Percentiles rank a stretch among this genome's conserved stretches.
Evolutionary conservation across 1,140 invertebrate species (phyloP).

Genomic region (Ceratitis capitata): DNA sequence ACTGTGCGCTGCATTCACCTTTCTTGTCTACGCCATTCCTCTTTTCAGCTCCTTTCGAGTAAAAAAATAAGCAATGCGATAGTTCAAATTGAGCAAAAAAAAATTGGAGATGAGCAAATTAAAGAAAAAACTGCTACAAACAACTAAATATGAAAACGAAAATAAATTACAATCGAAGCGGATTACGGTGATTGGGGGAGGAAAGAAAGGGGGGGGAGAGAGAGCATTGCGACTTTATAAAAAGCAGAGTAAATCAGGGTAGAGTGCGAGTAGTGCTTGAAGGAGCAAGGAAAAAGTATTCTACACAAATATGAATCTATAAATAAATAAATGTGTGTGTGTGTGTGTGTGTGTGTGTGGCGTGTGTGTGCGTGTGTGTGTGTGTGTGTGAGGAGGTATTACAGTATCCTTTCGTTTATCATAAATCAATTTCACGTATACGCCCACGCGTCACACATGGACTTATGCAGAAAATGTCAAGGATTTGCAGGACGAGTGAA

Average conservation of each 20-base stretch:
- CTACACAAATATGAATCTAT: background rate
- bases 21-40: too few relatives aligned
- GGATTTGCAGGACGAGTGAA: slow-evolving; percentile 13
- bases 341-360: background rate
- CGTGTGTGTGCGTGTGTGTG: background rate
- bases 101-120: too few relatives aligned
- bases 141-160: too few relatives aligned
- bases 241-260: background rate
- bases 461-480: background rate
- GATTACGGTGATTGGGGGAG: background rate
- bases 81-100: too few relatives aligned
- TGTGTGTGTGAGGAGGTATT: background rate
- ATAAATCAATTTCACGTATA: slow-evolving; percentile 36
- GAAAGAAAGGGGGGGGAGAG: background rate
- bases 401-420: slow-evolving; percentile 32
- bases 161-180: background rate
- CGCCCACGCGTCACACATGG: slow-evolving; percentile 23
- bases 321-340: background rate
- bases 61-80: too few relatives aligned
- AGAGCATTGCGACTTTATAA: background rate
- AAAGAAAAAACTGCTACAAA: too few relatives aligned
- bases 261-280: background rate
- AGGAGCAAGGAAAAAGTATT: background rate
- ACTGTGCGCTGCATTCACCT: too few relatives aligned
- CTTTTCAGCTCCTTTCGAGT: too few relatives aligned